phyloP scores from a whole-genome alignment of 2,113 vertebrate genomes.

The Perca flavescens region DNA sequence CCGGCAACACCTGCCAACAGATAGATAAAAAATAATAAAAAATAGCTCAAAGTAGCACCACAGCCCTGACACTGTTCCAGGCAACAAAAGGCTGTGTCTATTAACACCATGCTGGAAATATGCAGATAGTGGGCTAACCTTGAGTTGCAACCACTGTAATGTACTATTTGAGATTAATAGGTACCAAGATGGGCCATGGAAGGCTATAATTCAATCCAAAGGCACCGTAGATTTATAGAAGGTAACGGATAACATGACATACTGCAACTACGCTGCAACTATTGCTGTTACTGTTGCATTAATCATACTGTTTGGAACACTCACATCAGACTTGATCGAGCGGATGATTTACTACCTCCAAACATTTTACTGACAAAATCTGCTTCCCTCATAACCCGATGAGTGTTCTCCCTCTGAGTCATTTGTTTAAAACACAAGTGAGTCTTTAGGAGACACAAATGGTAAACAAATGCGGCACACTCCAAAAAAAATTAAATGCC shows the following conservation, averaged over 20 bases:
- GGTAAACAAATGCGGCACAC: conserved; percentile 7
- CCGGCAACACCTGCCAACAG: conserved; percentile 76
- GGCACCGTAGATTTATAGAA: conserved; percentile 63
- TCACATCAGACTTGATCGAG: conserved; percentile 48
- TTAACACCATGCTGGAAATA: conserved; percentile 68
- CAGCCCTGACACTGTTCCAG: conserved; percentile 64
- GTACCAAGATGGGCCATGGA: conserved; percentile 61
- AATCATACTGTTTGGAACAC: conserved; percentile 47
- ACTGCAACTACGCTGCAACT: conserved; percentile 35
- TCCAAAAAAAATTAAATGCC: not conserved
- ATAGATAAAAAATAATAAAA: conserved; percentile 64
- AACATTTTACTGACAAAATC: conserved; percentile 42
- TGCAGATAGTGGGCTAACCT: conserved; percentile 74
- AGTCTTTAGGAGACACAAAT: conserved; percentile 30
- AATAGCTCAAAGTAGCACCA: conserved; percentile 61
- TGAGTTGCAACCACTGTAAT: conserved; percentile 64
- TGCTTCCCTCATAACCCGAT: conserved; percentile 10
- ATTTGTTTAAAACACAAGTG: conserved; percentile 34
- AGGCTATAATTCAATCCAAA: conserved; percentile 76
- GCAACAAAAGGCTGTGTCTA: conserved; percentile 69
- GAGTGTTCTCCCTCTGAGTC: conserved; percentile 20
- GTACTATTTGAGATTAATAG: conserved; percentile 74
- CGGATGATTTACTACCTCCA: conserved; percentile 57
- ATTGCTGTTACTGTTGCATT: conserved; percentile 35
- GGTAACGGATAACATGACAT: conserved; percentile 58